Percentiles rank a stretch among this genome's conserved stretches.
phyloP scores from a whole-genome alignment of 92 coral and sea anemone species.

The Epizoanthus fatuus region DNA sequence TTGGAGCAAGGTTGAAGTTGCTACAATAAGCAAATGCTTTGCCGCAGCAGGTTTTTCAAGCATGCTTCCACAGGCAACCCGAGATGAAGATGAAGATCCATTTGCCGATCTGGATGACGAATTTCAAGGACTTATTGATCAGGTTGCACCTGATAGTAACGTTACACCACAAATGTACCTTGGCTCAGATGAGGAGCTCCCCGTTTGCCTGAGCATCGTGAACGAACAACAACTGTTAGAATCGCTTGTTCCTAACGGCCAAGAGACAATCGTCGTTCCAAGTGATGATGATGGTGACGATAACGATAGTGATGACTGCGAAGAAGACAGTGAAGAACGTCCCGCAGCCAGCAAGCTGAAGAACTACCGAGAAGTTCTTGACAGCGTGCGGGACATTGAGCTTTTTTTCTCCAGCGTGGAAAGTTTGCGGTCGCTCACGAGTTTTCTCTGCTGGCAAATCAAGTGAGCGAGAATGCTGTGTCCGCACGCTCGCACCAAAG shows the following conservation, averaged over 20 bases:
- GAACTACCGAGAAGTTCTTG: conserved; percentile 16
- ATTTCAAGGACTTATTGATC: conserved; percentile 32
- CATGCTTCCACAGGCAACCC: neutral
- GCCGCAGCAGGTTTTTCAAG: neutral
- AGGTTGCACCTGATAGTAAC: conserved; percentile 62
- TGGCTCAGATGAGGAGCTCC: conserved; percentile 44
- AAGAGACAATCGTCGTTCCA: too few relatives aligned
- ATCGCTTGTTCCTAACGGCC: neutral
- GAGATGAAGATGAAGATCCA: conserved; percentile 24
- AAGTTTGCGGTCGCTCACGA: too few relatives aligned
- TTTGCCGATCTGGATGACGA: conserved; percentile 54
- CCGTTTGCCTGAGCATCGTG: conserved; percentile 49
- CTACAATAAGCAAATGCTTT: conserved; percentile 37
- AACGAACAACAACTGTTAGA: conserved; percentile 57
- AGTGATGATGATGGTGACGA: neutral
- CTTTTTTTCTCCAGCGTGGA: too few relatives aligned
- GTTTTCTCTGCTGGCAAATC: too few relatives aligned
- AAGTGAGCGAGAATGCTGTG: too few relatives aligned
- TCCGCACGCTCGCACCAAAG: too few relatives aligned
- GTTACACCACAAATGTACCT: conserved; percentile 45
- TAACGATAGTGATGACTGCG: neutral
- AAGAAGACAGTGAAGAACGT: neutral
- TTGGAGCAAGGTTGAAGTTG: conserved; percentile 14
- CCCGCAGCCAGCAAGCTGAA: neutral
- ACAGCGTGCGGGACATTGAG: neutral